Evolutionary conservation across 2,888 invertebrate genomes (phyloP), one percentile per base, ranked within the genome.

Genomic region (Dione juno): DNA sequence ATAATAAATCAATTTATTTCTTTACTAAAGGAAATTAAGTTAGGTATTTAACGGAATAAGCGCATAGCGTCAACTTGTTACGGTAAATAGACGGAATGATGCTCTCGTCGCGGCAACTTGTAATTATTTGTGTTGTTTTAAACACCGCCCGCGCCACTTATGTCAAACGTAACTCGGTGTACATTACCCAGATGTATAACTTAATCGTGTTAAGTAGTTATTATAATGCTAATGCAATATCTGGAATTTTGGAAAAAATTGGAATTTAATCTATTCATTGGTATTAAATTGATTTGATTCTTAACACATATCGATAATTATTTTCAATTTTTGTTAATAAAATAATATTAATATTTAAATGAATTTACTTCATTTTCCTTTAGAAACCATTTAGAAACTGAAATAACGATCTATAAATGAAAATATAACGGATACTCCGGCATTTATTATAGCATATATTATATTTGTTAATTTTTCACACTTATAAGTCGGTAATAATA

Each of bases 101-200:
- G 72, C 73, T 74, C 75, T 74, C 74, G 72, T 70, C 72, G 72
- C 71, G 72, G 66, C 71, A 70, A 64, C 50, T 64, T 77, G 80
- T 88, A 87, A 88, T 88, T 87, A 88, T 88, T 88, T 88, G 86
- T 81, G 83, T 84, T 79, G 77, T 76, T 84, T 85, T 87, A 87
- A 85, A 86, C 80, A 81, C 79, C 78, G 75, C n/a, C n/a, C n/a
- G n/a, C n/a, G n/a, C 75, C 83, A 83, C 84, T 88, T 84, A 87
- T 82, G 82, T 81, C 80, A 80, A 70, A 71, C 59, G 48, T 64
- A 37, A 58, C 37, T 58, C 64, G 11, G 58, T 61, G 45, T 66
- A 57, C 48, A 48, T 58, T 57, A 35, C 16, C 35, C 14, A 52
- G 16, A 1, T 37, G 45, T 61, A 35, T 45, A 28, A 45, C 14